These are phyloP conservation scores for Cardiocondyla obscurior DNA, from an alignment of 1,140 invertebrate genomes.

Conservation along the genomic window DNA sequence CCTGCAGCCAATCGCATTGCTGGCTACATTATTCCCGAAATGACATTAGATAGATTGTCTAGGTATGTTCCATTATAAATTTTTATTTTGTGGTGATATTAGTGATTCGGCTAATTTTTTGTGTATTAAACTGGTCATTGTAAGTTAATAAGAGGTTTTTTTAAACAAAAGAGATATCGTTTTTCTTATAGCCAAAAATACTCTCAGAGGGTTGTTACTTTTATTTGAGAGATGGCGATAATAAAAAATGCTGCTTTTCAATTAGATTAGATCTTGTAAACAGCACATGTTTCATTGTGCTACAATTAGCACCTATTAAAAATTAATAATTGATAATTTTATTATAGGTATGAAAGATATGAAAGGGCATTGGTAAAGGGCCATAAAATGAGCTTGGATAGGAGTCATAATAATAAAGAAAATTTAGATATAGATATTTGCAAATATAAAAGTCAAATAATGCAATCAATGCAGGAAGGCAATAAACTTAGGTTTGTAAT, in stretches of 20 bases:
- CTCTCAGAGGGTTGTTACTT: too few relatives aligned
- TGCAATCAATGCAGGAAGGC: constrained; percentile 83
- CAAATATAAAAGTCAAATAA: constrained; percentile 82
- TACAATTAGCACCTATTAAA: too few relatives aligned
- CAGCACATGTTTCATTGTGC: too few relatives aligned
- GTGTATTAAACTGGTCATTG: too few relatives aligned
- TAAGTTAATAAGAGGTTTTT: too few relatives aligned
- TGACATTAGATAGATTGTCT: constrained; percentile 80
- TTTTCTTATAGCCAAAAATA: too few relatives aligned
- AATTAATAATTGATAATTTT: constrained; percentile 25
- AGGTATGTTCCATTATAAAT: constrained; percentile 69
- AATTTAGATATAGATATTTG: constrained; percentile 80
- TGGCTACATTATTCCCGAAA: constrained; percentile 82
- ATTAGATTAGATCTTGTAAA: too few relatives aligned
- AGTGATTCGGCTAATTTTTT: too few relatives aligned
- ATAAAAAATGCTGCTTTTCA: too few relatives aligned
- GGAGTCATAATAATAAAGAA: constrained; percentile 79
- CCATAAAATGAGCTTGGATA: constrained; percentile 83
- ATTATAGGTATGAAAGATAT: constrained; percentile 83
- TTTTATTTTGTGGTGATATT: neutral
- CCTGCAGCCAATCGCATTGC: constrained; percentile 86
- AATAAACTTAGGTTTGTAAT: constrained; percentile 84
- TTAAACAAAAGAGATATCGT: too few relatives aligned
- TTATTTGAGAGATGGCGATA: too few relatives aligned
- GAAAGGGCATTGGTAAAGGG: constrained; percentile 86